These are phyloP conservation scores for Acrocephalus kingi DNA, from an alignment of 2,113 vertebrate species.

Conservation along the genomic window DNA sequence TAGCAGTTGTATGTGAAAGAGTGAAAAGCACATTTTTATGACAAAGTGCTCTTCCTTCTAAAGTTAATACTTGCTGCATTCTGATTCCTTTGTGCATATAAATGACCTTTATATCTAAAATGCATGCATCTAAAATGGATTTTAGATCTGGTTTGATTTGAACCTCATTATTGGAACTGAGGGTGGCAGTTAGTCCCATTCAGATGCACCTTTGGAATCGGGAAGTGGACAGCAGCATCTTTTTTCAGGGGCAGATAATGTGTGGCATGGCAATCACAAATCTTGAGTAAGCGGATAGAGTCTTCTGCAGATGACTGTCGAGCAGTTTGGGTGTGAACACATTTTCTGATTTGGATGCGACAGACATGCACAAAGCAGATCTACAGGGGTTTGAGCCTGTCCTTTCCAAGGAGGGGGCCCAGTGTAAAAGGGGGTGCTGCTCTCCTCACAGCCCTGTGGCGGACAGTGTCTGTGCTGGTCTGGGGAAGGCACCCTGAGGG, in stretches of 20 bases:
- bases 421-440: not conserved
- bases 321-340: not conserved
- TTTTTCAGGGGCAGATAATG: not conserved
- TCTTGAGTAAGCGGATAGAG: not conserved
- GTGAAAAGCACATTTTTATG: not conserved
- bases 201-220: not conserved
- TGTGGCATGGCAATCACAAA: not conserved
- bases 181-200: not conserved
- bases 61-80: not conserved
- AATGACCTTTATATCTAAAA: not conserved
- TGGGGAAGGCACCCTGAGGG: not conserved
- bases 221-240: not conserved
- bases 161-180: not conserved
- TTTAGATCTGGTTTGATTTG: not conserved
- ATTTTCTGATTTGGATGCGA: not conserved
- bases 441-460: accelerated
- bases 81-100: not conserved
- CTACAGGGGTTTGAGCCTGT: not conserved
- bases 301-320: not conserved
- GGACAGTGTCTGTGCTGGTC: not conserved
- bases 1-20: not conserved
- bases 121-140: not conserved
- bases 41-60: not conserved
- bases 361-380: not conserved
- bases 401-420: not conserved